Percentiles rank a stretch among this genome's conserved stretches.
phyloP scores from a whole-genome alignment of 2,888 invertebrate genomes.

The Lysandra bellargus region DNA sequence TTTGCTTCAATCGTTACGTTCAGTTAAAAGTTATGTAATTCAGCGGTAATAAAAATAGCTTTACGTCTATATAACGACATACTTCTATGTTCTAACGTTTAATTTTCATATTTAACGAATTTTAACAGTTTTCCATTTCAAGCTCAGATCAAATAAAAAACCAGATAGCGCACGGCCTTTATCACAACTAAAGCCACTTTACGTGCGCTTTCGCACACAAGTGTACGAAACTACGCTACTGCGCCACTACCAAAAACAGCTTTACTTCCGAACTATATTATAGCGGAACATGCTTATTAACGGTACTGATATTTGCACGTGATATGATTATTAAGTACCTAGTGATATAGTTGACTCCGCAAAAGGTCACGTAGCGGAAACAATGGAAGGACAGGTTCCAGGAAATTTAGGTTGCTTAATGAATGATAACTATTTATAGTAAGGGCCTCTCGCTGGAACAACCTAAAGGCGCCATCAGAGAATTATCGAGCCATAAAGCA shows the following conservation, averaged over 20 bases:
- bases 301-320: conserved; percentile 22
- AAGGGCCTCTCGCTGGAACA: neutral
- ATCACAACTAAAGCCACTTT: neutral
- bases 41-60: neutral
- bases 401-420: conserved; percentile 11
- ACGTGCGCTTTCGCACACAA: neutral
- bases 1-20: neutral
- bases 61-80: neutral
- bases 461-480: neutral
- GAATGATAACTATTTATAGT: conserved; percentile 1
- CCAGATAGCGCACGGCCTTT: too few species aligned
- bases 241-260: conserved; percentile 5
- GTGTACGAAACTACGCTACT: neutral
- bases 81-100: neutral
- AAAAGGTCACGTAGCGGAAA: conserved; percentile 28
- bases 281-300: conserved; percentile 25
- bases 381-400: conserved; percentile 22
- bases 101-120: too few species aligned
- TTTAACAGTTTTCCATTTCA: too few species aligned
- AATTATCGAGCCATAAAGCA: too few species aligned
- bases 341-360: conserved; percentile 11
- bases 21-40: neutral
- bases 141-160: neutral
- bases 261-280: conserved; percentile 19
- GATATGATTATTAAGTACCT: conserved; percentile 7